These are phyloP conservation scores for Pseudopipra pipra DNA, from an alignment of 2,113 vertebrate genomes.

Conservation along the genomic window DNA sequence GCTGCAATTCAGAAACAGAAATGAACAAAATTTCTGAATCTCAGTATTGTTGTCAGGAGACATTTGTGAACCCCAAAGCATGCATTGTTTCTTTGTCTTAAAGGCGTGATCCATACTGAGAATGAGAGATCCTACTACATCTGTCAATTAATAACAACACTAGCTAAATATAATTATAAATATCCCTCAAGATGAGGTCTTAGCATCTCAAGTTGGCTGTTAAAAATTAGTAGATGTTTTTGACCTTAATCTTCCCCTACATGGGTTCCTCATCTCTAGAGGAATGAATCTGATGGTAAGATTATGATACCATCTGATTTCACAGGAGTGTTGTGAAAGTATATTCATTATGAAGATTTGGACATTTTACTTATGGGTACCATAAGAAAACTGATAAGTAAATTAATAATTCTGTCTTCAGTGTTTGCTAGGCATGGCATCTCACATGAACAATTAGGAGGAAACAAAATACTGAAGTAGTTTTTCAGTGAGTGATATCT, in stretches of 20 bases:
- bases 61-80: not conserved
- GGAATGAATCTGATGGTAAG: not conserved
- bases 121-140: not conserved
- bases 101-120: not conserved
- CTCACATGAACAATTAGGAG: not conserved
- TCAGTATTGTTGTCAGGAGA: not conserved
- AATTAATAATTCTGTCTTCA: not conserved
- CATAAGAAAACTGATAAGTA: not conserved
- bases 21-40: not conserved
- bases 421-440: not conserved
- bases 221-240: constrained; percentile 3
- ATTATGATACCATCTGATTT: not conserved
- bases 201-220: not conserved
- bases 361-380: not conserved
- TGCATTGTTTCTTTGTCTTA: not conserved
- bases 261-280: not conserved
- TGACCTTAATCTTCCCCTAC: not conserved
- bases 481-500: not conserved
- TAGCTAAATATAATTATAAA: not conserved
- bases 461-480: not conserved
- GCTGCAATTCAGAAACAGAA: not conserved
- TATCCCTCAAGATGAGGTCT: not conserved
- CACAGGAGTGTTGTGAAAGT: not conserved
- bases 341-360: not conserved
- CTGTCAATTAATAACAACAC: not conserved